Percentiles rank a stretch among this genome's conserved stretches.
Conservation (phyloP, 2,888 invertebrate genomes). For the Eupithecia subfuscata region DNA sequence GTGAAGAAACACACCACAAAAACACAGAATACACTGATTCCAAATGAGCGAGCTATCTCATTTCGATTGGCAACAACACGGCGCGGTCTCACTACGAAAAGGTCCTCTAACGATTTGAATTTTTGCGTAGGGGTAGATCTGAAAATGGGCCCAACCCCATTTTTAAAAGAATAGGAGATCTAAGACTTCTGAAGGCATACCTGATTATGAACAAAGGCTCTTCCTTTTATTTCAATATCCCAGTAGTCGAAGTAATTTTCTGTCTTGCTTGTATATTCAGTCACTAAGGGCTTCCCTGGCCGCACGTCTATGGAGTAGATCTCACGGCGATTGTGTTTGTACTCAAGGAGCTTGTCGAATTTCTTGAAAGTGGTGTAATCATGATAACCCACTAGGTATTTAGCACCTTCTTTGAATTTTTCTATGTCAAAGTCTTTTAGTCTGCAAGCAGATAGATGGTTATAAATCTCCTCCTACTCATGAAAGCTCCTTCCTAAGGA, state of each 20-base stretch:
- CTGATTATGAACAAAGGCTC: slow-evolving; percentile 92
- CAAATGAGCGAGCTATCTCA: no score
- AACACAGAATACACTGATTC: no score
- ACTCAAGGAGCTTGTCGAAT: slow-evolving; percentile 59
- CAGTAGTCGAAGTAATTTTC: slow-evolving; percentile 84
- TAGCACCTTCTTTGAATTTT: slow-evolving; percentile 83
- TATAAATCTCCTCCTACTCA: no score
- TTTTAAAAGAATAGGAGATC: no score
- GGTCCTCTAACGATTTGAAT: no score
- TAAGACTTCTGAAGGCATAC: slow-evolving; percentile 72
- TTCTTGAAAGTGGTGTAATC: slow-evolving; percentile 90
- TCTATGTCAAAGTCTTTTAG: slow-evolving; percentile 85
- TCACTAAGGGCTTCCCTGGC: slow-evolving; percentile 77
- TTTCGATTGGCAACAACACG: no score
- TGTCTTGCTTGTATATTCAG: slow-evolving; percentile 68
- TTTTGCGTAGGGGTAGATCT: no score
- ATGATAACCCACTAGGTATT: slow-evolving; percentile 87
- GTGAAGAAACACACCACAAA: no score
- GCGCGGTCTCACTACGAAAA: no score
- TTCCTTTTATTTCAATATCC: slow-evolving; percentile 86
- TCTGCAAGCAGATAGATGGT: slow-evolving; percentile 62
- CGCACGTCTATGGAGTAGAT: slow-evolving; percentile 82
- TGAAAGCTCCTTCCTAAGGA: no score
- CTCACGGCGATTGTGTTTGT: slow-evolving; percentile 73
- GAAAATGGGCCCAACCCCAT: no score